Conservation (phyloP, 37 sponge, comb jelly and placozoan genomes). For the Sycon ciliatum region DNA sequence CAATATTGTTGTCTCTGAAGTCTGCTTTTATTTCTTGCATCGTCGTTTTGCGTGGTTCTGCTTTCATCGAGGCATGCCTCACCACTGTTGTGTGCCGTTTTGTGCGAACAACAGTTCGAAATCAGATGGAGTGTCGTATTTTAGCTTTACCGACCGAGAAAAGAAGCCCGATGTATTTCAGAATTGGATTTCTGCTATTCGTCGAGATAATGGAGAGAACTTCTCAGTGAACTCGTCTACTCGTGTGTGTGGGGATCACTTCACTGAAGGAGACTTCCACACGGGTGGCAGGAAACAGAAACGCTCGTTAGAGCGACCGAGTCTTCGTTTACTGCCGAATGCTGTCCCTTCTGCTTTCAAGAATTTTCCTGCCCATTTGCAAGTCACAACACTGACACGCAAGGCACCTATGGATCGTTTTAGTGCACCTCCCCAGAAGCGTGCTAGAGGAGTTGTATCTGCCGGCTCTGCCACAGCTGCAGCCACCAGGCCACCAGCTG, state of each 20-base stretch:
- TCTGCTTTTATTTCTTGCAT: no score
- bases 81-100: not conserved
- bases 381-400: not conserved
- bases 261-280: slow-evolving; percentile 6
- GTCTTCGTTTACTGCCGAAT: not conserved
- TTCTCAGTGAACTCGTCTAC: slow-evolving; percentile 1
- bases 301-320: not conserved
- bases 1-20: no score
- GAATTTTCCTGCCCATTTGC: slow-evolving; percentile 2
- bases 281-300: slow-evolving; percentile 14
- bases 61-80: not conserved
- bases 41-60: no score
- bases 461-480: no score
- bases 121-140: slow-evolving; percentile 18
- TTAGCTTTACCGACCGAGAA: no score
- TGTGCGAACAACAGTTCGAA: not conserved
- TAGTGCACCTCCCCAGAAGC: no score
- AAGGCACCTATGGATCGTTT: no score
- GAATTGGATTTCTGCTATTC: no score
- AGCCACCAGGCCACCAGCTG: no score
- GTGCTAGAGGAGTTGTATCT: no score
- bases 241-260: slow-evolving; percentile 12
- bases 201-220: no score
- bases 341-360: slow-evolving; percentile 17
- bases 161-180: no score